A percentile compares a stretch with the other conserved stretches of the same genome.
These are phyloP conservation scores for Thera britannica DNA, from an alignment of 2,888 invertebrate genomes.

Conservation along the genomic window DNA sequence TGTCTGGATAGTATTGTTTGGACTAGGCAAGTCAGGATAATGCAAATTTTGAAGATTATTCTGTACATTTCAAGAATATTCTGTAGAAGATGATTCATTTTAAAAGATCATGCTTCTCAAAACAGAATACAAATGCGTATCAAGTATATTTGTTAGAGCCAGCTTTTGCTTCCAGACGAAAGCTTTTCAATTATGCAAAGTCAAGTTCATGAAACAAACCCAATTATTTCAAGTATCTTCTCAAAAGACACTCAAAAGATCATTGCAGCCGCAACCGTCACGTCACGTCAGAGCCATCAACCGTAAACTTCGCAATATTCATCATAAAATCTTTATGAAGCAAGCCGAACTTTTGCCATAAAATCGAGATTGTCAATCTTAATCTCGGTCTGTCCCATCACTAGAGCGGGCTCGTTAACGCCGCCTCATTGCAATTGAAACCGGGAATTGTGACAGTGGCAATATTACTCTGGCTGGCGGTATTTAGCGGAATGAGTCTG, in stretches of 20 bases:
- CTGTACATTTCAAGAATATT: background rate
- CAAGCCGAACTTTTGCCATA: conserved; percentile 33
- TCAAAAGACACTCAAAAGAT: conserved; percentile 30
- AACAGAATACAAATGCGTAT: background rate
- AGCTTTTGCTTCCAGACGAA: background rate
- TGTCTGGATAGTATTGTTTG: conserved; percentile 4
- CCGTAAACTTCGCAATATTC: conserved; percentile 34
- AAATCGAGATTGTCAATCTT: conserved; percentile 39
- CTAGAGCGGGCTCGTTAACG: conserved; percentile 51
- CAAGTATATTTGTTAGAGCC: background rate
- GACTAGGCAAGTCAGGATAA: background rate
- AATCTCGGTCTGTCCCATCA: conserved; percentile 36
- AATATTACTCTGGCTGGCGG: conserved; percentile 43
- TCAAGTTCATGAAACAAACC: conserved; percentile 21
- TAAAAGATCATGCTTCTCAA: conserved; percentile 3
- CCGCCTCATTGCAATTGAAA: conserved; percentile 48
- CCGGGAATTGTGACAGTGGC: conserved; percentile 50
- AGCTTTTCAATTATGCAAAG: conserved; percentile 19
- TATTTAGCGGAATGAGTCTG: conserved; percentile 44
- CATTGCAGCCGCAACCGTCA: conserved; percentile 34
- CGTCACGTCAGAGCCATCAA: conserved; percentile 32
- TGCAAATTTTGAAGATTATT: background rate
- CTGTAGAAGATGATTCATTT: background rate
- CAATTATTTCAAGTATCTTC: conserved; percentile 28
- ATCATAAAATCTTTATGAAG: conserved; percentile 43